A percentile compares a stretch with the other conserved stretches of the same genome.
These are phyloP conservation scores for Exocentrus adspersus DNA, from an alignment of 2,888 invertebrate genomes.

Conservation along the genomic window DNA sequence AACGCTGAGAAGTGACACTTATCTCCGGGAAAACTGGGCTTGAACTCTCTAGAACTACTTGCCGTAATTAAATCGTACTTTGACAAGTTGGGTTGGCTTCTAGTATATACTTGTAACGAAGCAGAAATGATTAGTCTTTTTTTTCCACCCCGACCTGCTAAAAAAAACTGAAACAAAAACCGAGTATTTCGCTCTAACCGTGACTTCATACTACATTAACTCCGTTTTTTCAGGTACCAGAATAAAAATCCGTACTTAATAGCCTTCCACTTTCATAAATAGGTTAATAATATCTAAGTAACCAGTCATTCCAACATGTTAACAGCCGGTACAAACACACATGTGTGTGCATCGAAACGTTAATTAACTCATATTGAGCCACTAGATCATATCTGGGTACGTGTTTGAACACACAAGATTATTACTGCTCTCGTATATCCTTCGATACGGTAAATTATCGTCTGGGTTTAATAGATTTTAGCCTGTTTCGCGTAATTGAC, in stretches of 20 bases:
- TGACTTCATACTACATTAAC: conserved; percentile 1
- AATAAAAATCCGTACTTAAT: neutral
- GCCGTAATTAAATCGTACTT: too few species aligned
- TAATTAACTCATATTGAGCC: conserved; percentile 3
- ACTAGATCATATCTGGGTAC: neutral
- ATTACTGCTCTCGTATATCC: neutral
- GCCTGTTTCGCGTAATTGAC: neutral
- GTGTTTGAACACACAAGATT: neutral
- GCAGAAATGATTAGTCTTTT: neutral
- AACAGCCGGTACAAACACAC: neutral
- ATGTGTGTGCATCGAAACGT: neutral
- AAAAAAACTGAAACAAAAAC: neutral
- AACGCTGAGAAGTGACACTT: too few species aligned
- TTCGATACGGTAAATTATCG: neutral
- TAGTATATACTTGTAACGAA: neutral
- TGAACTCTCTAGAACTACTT: too few species aligned
- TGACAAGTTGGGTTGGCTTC: too few species aligned
- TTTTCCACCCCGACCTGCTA: neutral
- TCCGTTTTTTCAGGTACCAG: neutral
- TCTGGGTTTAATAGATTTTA: neutral
- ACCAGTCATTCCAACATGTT: neutral
- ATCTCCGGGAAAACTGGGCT: too few species aligned
- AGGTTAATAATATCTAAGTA: conserved; percentile 1
- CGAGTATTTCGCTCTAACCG: neutral
- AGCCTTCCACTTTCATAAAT: neutral